phyloP scores from a whole-genome alignment of 2,797 vertebrate species.

The Acipenser oxyrinchus region DNA sequence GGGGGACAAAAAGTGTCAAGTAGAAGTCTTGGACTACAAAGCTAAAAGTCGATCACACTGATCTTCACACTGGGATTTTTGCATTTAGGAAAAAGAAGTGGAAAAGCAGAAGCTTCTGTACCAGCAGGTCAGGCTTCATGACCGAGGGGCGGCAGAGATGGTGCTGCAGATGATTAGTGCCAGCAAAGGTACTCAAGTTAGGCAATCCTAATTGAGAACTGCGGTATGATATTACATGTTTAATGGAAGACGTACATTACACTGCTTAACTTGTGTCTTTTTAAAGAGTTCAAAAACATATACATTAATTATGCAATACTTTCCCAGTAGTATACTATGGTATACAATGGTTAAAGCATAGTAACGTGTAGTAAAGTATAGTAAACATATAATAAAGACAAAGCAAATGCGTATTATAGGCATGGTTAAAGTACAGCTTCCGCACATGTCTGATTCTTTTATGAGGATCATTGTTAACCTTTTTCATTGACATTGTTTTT shows the following conservation, averaged over 20 bases:
- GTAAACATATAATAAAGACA: too few relatives aligned
- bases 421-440: too few relatives aligned
- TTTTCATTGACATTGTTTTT: constrained; percentile 19
- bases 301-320: too few relatives aligned
- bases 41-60: background rate
- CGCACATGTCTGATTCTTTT: too few relatives aligned
- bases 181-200: constrained; percentile 73
- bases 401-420: too few relatives aligned
- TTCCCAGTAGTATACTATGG: too few relatives aligned
- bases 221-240: background rate
- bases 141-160: constrained; percentile 90
- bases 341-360: too few relatives aligned
- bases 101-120: constrained; percentile 94
- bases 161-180: constrained; percentile 92
- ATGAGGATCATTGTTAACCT: too few relatives aligned
- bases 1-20: background rate
- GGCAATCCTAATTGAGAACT: background rate
- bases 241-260: too few relatives aligned
- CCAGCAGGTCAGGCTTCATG: constrained; percentile 88
- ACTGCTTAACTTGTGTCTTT: too few relatives aligned
- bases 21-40: background rate
- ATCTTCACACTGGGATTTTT: constrained; percentile 22
- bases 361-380: too few relatives aligned
- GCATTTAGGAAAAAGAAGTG: constrained; percentile 90
- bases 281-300: too few relatives aligned